Percentiles rank a stretch among this genome's conserved stretches.
Evolutionary conservation across 2,113 vertebrate species (phyloP).

Genomic region (Oreochromis tanganicae): DNA sequence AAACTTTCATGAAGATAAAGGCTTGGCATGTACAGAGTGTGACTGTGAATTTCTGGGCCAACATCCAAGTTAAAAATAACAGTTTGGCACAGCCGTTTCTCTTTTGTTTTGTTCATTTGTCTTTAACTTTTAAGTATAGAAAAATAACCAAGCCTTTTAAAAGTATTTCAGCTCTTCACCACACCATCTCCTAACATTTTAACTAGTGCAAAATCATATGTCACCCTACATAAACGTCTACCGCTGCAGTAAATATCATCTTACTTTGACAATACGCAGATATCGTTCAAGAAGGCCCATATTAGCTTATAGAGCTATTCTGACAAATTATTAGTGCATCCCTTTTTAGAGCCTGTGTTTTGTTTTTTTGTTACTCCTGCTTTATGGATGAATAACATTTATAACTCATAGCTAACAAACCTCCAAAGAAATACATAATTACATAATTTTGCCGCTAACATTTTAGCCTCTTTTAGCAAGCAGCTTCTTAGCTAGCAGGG

Average conservation of each 20-base stretch:
- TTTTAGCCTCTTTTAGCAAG: not conserved
- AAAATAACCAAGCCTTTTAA: not conserved
- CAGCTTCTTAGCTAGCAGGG: not conserved
- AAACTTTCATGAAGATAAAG: not conserved
- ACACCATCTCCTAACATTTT: not conserved
- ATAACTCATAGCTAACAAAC: not conserved
- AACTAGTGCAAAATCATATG: not conserved
- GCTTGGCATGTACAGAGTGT: not conserved
- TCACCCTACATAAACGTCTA: not conserved
- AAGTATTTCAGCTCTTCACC: not conserved
- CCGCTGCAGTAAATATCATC: not conserved
- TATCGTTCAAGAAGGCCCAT: accelerated
- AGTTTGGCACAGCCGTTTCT: not conserved
- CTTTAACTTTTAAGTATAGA: not conserved
- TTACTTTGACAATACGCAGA: not conserved
- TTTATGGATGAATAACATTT: not conserved
- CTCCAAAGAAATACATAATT: not conserved
- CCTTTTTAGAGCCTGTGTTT: not conserved
- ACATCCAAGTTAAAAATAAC: not conserved
- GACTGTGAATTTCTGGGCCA: not conserved
- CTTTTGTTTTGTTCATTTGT: not conserved
- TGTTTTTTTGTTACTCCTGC: not conserved
- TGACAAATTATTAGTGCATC: not conserved
- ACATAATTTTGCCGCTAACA: accelerated
- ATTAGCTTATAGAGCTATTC: not conserved